Conservation (phyloP, 1,140 invertebrate species). For the Nixonia krombeini region DNA sequence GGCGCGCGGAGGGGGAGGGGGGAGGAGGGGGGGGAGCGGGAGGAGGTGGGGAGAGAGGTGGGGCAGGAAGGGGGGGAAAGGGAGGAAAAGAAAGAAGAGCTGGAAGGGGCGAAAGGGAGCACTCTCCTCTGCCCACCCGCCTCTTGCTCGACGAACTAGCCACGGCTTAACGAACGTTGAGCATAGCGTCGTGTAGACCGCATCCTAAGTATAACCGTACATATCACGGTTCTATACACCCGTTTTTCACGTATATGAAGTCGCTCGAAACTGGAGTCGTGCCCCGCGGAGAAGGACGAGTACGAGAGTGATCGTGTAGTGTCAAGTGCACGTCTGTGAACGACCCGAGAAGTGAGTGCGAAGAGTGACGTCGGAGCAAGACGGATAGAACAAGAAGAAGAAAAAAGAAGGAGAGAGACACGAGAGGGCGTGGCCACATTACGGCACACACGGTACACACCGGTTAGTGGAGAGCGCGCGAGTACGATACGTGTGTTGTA, state of each 20-base stretch:
- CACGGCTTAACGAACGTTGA: conserved; percentile 67
- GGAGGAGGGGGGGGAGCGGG: neutral
- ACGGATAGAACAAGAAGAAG: conserved; percentile 15
- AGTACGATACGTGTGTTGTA: conserved; percentile 1
- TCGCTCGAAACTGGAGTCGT: conserved; percentile 1
- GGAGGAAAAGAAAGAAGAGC: conserved; percentile 56
- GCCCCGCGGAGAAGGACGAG: conserved; percentile 39
- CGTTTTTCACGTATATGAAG: conserved; percentile 51
- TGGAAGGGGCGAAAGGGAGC: conserved; percentile 49
- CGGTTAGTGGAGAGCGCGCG: neutral
- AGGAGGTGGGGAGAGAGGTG: neutral
- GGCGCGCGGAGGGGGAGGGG: conserved; percentile 6
- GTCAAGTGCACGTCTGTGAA: conserved; percentile 46
- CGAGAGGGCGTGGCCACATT: conserved; percentile 38
- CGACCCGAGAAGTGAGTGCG: conserved; percentile 18
- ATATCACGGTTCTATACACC: conserved; percentile 47
- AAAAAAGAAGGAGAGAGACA: conserved; percentile 21
- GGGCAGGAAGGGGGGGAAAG: conserved; percentile 3
- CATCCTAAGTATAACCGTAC: conserved; percentile 67
- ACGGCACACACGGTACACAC: conserved; percentile 15
- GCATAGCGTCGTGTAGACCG: conserved; percentile 70
- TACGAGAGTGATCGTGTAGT: conserved; percentile 35
- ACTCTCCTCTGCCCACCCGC: conserved; percentile 57
- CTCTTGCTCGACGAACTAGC: conserved; percentile 53
- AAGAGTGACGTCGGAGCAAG: conserved; percentile 21